Evolutionary conservation across 2,113 vertebrate genomes (phyloP).

Genomic region (Hiodon tergisus): DNA sequence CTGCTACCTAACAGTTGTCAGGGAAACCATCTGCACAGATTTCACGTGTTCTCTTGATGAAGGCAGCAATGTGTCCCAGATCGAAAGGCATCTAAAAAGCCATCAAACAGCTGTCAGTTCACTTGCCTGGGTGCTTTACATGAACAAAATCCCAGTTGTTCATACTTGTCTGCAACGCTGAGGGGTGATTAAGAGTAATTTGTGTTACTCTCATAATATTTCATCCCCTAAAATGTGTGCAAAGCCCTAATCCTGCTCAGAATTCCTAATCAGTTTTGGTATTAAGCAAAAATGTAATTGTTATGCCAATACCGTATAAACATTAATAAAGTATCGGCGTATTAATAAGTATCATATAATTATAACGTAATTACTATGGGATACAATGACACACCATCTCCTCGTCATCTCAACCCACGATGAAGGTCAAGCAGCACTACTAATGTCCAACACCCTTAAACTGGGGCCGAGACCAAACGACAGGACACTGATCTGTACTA

Average conservation of each 20-base stretch:
- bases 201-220: background rate
- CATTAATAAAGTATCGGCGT: too few relatives aligned
- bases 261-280: too few relatives aligned
- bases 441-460: too few relatives aligned
- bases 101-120: constrained; percentile 34
- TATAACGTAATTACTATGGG: too few relatives aligned
- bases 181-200: constrained; percentile 41
- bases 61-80: constrained; percentile 50
- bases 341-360: too few relatives aligned
- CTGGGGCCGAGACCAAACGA: too few relatives aligned
- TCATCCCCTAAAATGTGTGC: background rate
- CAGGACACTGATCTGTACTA: too few relatives aligned
- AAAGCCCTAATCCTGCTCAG: background rate
- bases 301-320: too few relatives aligned
- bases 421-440: too few relatives aligned
- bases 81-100: constrained; percentile 51
- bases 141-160: constrained; percentile 42
- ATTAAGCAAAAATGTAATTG: too few relatives aligned
- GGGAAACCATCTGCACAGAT: constrained; percentile 48
- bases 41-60: constrained; percentile 48
- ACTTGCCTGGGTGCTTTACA: constrained; percentile 40
- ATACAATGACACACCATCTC: too few relatives aligned
- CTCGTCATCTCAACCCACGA: too few relatives aligned
- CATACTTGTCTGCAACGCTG: constrained; percentile 23
- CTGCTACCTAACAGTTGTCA: constrained; percentile 52